phyloP scores from a whole-genome alignment of 1,140 invertebrate genomes.

The Pantala flavescens region DNA sequence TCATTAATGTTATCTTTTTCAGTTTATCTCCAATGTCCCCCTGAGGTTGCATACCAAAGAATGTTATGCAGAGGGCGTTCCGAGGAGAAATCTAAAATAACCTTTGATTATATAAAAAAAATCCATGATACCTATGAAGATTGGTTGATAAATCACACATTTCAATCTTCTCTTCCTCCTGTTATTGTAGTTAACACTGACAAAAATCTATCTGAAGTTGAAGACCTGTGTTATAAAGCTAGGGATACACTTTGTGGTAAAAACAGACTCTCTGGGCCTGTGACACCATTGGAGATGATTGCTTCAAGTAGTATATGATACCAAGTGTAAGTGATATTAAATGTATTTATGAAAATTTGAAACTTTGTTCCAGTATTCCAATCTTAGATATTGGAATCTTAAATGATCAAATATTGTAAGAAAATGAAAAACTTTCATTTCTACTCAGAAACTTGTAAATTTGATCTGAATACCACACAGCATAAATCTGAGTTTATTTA shows the following conservation, averaged over 20 bases:
- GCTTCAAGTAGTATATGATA: neutral
- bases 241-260: neutral
- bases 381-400: too few species aligned
- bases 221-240: neutral
- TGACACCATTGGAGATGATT: neutral
- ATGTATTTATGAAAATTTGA: too few species aligned
- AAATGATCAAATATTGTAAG: too few species aligned
- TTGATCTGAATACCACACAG: too few species aligned
- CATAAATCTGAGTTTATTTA: too few species aligned
- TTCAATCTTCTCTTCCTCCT: neutral
- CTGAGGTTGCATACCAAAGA: conserved; percentile 40
- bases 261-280: neutral
- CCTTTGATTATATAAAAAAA: conserved; percentile 34
- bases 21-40: conserved; percentile 45
- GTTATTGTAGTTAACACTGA: neutral
- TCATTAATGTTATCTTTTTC: conserved; percentile 12
- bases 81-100: conserved; percentile 36
- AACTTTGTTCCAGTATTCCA: too few species aligned
- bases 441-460: too few species aligned
- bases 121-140: conserved; percentile 40
- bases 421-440: too few species aligned
- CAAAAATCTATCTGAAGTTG: neutral
- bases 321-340: too few species aligned
- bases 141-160: conserved; percentile 24
- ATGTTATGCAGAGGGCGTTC: conserved; percentile 38